Conservation (phyloP, 2,113 vertebrate species). For the Phrynosoma blainvillii region DNA sequence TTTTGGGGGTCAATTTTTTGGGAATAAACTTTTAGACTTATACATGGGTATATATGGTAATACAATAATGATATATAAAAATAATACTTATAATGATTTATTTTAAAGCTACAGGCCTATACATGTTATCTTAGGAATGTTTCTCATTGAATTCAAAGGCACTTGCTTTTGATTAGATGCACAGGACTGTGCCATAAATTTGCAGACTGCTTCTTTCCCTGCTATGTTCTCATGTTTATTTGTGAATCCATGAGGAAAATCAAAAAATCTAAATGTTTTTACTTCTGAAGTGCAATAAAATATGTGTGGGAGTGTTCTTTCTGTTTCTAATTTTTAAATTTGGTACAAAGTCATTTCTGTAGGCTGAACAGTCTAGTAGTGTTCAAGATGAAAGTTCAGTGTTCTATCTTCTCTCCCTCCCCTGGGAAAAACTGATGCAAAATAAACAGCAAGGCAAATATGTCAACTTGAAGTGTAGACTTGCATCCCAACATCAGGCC, state of each 20-base stretch:
- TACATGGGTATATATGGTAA: too few relatives aligned
- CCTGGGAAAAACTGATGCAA: not conserved
- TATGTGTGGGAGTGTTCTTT: not conserved
- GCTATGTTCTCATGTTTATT: not conserved
- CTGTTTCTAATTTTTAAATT: not conserved
- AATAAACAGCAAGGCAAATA: not conserved
- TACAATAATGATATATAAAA: not conserved
- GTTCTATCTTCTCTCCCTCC: not conserved
- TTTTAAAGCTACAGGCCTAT: not conserved
- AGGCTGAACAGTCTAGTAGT: not conserved
- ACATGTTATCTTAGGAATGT: not conserved
- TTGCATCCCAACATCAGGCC: not conserved
- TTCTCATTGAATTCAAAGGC: not conserved
- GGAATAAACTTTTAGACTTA: too few relatives aligned
- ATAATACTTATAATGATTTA: not conserved
- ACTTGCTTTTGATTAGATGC: not conserved
- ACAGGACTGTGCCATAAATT: not conserved
- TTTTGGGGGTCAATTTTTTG: too few relatives aligned
- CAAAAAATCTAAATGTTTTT: not conserved
- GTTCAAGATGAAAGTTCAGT: not conserved
- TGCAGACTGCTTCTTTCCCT: not conserved
- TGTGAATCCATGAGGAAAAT: not conserved
- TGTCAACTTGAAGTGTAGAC: not conserved
- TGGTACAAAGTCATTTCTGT: not conserved
- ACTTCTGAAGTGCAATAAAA: not conserved